Evolutionary conservation across 2,888 invertebrate genomes (phyloP), one percentile per base, ranked within the genome.

Genomic region (Nomada fabriciana): DNA sequence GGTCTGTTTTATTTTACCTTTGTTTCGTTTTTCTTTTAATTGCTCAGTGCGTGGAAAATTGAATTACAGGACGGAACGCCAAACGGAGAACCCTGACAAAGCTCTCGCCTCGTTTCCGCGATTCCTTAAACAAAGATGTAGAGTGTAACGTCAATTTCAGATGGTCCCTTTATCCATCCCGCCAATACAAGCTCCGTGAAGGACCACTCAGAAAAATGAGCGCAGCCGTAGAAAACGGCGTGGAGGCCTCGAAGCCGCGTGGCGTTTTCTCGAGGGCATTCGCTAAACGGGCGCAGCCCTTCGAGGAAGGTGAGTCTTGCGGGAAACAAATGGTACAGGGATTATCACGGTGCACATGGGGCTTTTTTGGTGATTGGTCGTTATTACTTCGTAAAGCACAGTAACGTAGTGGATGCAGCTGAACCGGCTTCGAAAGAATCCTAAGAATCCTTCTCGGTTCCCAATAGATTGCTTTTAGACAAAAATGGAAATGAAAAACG

Each of bases 221-320:
- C 88, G 88, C 92, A 65, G 92, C 86, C 82, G 89, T 92, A 75
- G 92, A 92, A 80, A 92, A 90, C 72, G 90, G 91, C 86, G 87
- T 91, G 82, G 91, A 91, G 81, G 85, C 92, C 83, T 85, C 90
- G 74, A 92, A 92, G 88, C 86, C 92, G 79, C 90, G 90, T 43
- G 92, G 92, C 76, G 92, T 90, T 67, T 93, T 93, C 89, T 91
- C 92, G 87, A 91, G 91, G 84, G 92, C 92, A 76, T 93, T 93
- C 73, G 92, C 92, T 57, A 93, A 92, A 76, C 91, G 92, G 80
- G 92, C 92, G 83, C 92, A 92, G 86, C 92, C 92, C 88, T 89
- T 91, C 89, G 92, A 93, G 87, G 92, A 92, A 92, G 92, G 92
- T 93, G 91, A 93, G 92, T 91, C 81, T 83, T 74, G 65, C 50